A percentile compares a stretch with the other conserved stretches of the same genome.
phyloP scores from a whole-genome alignment of 2,888 invertebrate genomes.

The Limnephilus rhombicus region DNA sequence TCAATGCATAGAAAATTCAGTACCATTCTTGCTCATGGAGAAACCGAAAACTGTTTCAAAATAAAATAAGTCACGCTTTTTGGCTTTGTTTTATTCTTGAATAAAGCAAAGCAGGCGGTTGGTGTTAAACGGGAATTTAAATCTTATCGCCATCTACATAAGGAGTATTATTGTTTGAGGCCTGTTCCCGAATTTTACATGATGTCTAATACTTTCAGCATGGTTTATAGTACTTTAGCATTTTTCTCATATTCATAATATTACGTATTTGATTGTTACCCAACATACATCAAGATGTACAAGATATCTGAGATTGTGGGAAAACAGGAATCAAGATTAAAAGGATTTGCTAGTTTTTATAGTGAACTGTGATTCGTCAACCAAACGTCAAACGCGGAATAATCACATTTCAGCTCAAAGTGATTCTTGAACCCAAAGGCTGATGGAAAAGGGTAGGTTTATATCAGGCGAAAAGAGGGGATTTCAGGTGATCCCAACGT shows the following conservation, averaged over 20 bases:
- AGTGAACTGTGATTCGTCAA: slow-evolving; percentile 11
- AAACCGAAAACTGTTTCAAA: too few relatives aligned
- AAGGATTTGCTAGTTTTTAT: background rate
- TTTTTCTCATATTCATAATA: background rate
- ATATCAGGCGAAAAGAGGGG: background rate
- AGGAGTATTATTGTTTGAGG: too few relatives aligned
- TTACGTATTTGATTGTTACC: background rate
- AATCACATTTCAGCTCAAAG: slow-evolving; percentile 33
- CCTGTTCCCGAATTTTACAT: too few relatives aligned
- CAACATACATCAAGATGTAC: background rate
- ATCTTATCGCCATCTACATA: too few relatives aligned
- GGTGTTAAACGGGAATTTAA: too few relatives aligned
- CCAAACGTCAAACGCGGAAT: slow-evolving; percentile 18
- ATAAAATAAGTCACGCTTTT: too few relatives aligned
- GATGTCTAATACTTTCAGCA: too few relatives aligned
- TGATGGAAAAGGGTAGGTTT: background rate
- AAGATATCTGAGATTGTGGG: background rate
- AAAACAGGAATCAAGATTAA: background rate
- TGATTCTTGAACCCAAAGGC: slow-evolving; percentile 28
- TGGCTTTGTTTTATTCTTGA: too few relatives aligned
- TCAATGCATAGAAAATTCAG: too few relatives aligned
- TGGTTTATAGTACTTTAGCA: too few relatives aligned
- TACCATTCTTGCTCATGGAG: too few relatives aligned
- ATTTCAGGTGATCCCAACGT: background rate
- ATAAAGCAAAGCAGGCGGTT: too few relatives aligned